Evolutionary conservation across 2,797 vertebrate genomes (phyloP).

Genomic region (Megalops cyprinoides): DNA sequence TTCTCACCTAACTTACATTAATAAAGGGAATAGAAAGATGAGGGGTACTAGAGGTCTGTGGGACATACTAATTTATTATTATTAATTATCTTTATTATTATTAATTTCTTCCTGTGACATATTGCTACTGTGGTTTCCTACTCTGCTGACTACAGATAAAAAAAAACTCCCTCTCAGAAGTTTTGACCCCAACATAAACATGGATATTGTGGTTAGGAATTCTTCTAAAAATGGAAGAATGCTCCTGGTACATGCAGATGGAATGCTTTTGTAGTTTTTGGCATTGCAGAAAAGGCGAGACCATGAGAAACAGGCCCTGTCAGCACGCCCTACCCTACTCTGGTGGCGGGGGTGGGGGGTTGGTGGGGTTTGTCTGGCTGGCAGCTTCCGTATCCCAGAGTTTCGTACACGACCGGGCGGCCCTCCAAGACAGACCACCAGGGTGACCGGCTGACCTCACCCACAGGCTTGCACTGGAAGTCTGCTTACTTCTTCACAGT

Average conservation of each 20-base stretch:
- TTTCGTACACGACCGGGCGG: background rate
- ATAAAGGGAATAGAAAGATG: background rate
- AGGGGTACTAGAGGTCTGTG: background rate
- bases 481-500: background rate
- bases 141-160: slow-evolving; percentile 61
- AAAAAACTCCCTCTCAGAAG: slow-evolving; percentile 59
- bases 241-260: slow-evolving; percentile 52
- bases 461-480: background rate
- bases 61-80: slow-evolving; percentile 13
- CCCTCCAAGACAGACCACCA: slow-evolving; percentile 15
- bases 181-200: slow-evolving; percentile 75
- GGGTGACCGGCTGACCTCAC: slow-evolving; percentile 16
- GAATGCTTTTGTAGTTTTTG: slow-evolving; percentile 58
- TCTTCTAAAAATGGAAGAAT: slow-evolving; percentile 78
- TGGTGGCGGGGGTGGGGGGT: slow-evolving; percentile 33
- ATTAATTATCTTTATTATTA: no score
- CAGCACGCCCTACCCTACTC: slow-evolving; percentile 31
- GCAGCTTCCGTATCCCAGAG: background rate
- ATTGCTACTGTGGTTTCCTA: slow-evolving; percentile 24
- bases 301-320: slow-evolving; percentile 37
- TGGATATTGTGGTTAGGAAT: slow-evolving; percentile 51
- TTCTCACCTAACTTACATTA: background rate
- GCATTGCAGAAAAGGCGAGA: slow-evolving; percentile 39
- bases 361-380: slow-evolving; percentile 29
- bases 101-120: background rate